Percentiles rank a stretch among this genome's conserved stretches.
phyloP scores from a whole-genome alignment of 2,113 vertebrate species.

The Aegotheles bennettii region DNA sequence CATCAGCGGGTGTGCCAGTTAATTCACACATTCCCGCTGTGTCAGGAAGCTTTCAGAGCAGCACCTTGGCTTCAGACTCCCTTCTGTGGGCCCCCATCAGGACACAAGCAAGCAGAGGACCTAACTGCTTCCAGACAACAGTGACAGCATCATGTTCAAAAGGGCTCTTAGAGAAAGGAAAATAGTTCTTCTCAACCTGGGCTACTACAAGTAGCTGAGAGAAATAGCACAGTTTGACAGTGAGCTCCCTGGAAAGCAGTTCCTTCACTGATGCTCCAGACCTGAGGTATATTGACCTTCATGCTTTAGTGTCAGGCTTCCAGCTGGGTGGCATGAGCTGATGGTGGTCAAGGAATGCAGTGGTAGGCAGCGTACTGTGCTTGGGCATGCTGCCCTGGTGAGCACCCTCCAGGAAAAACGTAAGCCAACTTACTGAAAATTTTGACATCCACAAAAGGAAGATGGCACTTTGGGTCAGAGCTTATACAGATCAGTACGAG shows the following conservation, averaged over 20 bases:
- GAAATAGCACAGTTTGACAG: neutral
- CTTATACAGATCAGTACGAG: neutral
- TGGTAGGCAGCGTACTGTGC: fast-evolving
- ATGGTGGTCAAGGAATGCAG: too few relatives aligned
- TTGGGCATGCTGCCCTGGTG: neutral
- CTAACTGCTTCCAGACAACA: neutral
- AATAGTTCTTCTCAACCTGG: neutral
- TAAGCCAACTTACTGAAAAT: neutral
- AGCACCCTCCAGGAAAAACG: fast-evolving
- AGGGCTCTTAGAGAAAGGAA: neutral
- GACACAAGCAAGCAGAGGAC: neutral
- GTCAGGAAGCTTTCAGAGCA: neutral
- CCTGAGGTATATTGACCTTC: neutral
- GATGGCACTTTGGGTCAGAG: neutral
- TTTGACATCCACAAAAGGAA: neutral
- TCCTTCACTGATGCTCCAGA: neutral
- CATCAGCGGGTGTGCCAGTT: fast-evolving
- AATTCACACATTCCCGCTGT: neutral
- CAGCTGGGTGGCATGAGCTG: neutral
- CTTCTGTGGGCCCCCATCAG: neutral
- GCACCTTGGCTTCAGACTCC: neutral
- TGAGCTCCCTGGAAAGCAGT: neutral
- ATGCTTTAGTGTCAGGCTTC: neutral
- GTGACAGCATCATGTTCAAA: neutral
- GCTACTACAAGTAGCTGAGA: neutral